These are phyloP conservation scores for Ispidina lecontei DNA, from an alignment of 2,797 vertebrate genomes.

Conservation along the genomic window DNA sequence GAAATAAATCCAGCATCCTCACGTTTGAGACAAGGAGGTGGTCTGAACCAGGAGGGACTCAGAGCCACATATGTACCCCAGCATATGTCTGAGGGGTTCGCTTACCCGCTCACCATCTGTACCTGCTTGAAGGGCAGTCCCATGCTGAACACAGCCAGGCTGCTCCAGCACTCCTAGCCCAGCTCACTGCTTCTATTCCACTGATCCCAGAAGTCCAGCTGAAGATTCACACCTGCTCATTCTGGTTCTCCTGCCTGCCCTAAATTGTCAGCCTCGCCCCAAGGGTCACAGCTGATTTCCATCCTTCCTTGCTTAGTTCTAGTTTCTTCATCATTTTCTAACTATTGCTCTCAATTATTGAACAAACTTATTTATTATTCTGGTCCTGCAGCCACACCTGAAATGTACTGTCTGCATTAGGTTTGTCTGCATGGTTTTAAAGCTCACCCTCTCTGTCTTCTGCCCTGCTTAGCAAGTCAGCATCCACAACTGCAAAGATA, in stretches of 20 bases:
- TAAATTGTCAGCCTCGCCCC: neutral
- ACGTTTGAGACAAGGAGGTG: neutral
- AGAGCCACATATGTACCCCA: constrained; percentile 4
- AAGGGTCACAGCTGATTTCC: neutral
- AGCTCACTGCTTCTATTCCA: neutral
- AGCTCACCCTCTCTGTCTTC: neutral
- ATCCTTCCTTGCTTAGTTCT: neutral
- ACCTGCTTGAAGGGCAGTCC: constrained; percentile 28
- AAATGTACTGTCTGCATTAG: neutral
- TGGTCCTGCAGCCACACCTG: neutral
- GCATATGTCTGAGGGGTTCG: constrained; percentile 32
- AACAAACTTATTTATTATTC: neutral
- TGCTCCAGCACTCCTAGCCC: neutral
- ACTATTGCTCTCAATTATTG: neutral
- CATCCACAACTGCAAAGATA: neutral
- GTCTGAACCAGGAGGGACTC: constrained; percentile 37
- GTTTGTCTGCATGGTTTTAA: neutral
- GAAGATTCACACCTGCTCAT: neutral
- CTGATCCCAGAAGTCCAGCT: neutral
- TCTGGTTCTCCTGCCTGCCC: neutral
- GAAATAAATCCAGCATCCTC: constrained; percentile 39
- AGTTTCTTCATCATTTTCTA: neutral
- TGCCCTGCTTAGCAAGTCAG: neutral
- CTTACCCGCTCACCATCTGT: constrained; percentile 43
- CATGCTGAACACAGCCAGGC: neutral